Evolutionary conservation across 2,113 vertebrate species (phyloP).

Genomic region (Propithecus coquereli): DNA sequence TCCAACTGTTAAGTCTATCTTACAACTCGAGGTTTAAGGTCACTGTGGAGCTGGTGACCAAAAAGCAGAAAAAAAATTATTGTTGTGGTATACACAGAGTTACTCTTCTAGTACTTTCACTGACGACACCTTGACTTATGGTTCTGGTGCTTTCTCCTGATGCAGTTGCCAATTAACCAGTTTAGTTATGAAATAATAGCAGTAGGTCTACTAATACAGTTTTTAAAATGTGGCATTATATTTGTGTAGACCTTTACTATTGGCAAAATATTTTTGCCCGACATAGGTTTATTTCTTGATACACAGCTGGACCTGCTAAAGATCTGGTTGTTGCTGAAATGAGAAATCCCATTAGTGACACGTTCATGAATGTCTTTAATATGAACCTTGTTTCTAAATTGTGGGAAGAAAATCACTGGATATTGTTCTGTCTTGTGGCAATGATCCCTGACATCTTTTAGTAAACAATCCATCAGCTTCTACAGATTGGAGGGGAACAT

Average conservation of each 20-base stretch:
- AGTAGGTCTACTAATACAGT: background rate
- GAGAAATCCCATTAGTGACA: slow-evolving; percentile 32
- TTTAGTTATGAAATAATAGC: background rate
- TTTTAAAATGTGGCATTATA: background rate
- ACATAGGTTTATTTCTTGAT: background rate
- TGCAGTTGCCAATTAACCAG: background rate
- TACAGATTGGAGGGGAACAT: background rate
- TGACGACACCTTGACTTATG: background rate
- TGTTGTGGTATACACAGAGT: background rate
- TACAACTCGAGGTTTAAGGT: slow-evolving; percentile 35
- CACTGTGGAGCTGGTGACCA: background rate
- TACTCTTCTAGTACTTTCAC: background rate
- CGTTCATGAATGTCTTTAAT: background rate
- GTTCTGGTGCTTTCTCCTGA: background rate
- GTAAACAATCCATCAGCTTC: slow-evolving; percentile 46
- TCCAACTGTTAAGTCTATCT: slow-evolving; percentile 27
- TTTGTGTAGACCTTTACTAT: background rate
- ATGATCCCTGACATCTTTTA: slow-evolving; percentile 16
- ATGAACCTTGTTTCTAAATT: slow-evolving; percentile 7
- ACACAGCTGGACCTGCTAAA: background rate
- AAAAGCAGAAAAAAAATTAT: slow-evolving; percentile 22
- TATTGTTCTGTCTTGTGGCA: slow-evolving; percentile 4
- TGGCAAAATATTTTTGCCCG: background rate
- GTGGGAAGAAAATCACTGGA: background rate
- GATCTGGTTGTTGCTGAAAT: slow-evolving; percentile 8